Evolutionary conservation across 2,888 invertebrate genomes (phyloP), one percentile per base, ranked within the genome.

Genomic region (Ormyrus pomaceus): DNA sequence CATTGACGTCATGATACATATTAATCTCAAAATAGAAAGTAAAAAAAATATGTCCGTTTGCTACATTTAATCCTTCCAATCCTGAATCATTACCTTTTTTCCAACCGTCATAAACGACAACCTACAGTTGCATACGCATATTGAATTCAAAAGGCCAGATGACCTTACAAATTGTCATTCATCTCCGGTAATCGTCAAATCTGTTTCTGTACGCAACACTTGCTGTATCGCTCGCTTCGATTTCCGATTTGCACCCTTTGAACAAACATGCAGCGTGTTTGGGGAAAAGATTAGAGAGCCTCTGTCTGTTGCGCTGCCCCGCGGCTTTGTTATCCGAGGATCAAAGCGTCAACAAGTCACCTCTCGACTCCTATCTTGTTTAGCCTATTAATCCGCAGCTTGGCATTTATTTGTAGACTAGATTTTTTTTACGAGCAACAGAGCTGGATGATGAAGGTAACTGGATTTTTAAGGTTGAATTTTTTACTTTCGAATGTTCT

Each of bases 251-350:
- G 6, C 58, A 73, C 64, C 80, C 80, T 64, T 65, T 70, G 69
- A n/a, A 10, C 62, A 80, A 77, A 70, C 69, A 77, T 45, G 9
- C 19, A 48, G 66, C 8, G 7, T 73, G 73, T 80, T 80, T 80
- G 80, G 53, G 9, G 11, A 64, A 69, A 48, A 77, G 80, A 72
- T 80, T 72, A 73, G 50, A 55, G 19, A n/a, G 53, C 59, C n/a
- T 10, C 51, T 59, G 65, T 70, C 34, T 34, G 34, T 55, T 66
- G n/a, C 8, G 5, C 50, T 34, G 56, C 9, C 7, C n/a, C 19
- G 50, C 19, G 9, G 68, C 64, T 74, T 58, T 79, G 68, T 56
- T 50, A 6, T 34, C n/a, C 8, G 10, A n/a, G 64, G n/a, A 10
- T 48, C 45, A 56, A 71, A 8, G 53, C 72, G 72, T 62, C 61